phyloP scores from a whole-genome alignment of 2,113 vertebrate genomes.

The Cryptotis parvus region DNA sequence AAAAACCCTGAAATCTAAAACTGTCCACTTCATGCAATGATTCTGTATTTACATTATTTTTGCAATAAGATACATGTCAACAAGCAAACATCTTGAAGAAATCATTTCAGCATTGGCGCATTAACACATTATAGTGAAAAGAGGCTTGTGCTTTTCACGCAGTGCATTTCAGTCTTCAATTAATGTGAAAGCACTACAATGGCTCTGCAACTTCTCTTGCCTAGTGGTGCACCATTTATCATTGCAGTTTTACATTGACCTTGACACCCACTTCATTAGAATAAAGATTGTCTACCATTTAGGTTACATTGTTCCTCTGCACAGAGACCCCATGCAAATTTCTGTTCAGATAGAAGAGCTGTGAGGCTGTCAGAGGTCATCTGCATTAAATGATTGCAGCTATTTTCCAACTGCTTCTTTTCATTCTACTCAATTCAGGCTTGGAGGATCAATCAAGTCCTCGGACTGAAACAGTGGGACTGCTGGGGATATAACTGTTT shows the following conservation, averaged over 20 bases:
- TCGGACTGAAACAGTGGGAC: constrained; percentile 90
- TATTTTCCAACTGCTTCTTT: constrained; percentile 95
- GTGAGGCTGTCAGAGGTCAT: constrained; percentile 94
- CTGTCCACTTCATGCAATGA: constrained; percentile 81
- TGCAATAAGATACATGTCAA: constrained; percentile 88
- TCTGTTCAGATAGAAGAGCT: constrained; percentile 93
- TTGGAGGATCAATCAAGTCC: constrained; percentile 92
- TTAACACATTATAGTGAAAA: constrained; percentile 90
- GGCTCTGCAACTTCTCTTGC: constrained; percentile 91
- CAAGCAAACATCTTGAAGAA: constrained; percentile 87
- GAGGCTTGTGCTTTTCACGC: constrained; percentile 90
- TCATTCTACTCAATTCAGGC: constrained; percentile 93
- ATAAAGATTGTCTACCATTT: constrained; percentile 99
- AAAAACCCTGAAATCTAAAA: constrained; percentile 80
- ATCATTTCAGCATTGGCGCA: constrained; percentile 87
- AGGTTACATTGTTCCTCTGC: constrained; percentile 95
- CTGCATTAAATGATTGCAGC: constrained; percentile 95
- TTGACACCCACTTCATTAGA: constrained; percentile 99
- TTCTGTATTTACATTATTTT: constrained; percentile 85
- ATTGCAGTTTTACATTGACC: constrained; percentile 96
- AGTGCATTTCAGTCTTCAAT: constrained; percentile 92
- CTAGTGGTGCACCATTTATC: constrained; percentile 94
- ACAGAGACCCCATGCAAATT: constrained; percentile 95
- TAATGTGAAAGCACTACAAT: constrained; percentile 93
- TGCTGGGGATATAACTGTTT: constrained; percentile 93